Conservation (phyloP, 2,113 vertebrate genomes). For the Semnornis frantzii region DNA sequence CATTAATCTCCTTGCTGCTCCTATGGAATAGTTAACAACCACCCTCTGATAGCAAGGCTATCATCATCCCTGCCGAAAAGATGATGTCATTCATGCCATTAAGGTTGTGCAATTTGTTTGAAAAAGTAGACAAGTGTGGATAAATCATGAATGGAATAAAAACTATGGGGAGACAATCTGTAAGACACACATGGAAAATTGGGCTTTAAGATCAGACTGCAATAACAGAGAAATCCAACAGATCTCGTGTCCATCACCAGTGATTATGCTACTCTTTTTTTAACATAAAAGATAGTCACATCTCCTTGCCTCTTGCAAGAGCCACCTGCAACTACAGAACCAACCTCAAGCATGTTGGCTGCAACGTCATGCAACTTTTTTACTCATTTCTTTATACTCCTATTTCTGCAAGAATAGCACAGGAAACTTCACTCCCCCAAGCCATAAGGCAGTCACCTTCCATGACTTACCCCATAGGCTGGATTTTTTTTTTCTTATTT, state of each 20-base stretch:
- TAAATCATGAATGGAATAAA: neutral
- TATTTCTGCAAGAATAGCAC: neutral
- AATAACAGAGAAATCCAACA: neutral
- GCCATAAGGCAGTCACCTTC: neutral
- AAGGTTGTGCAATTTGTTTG: neutral
- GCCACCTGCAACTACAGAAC: neutral
- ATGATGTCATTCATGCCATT: too few relatives aligned
- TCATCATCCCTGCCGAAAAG: neutral
- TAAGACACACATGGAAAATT: fast-evolving
- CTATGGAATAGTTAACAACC: fast-evolving
- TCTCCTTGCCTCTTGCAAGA: fast-evolving
- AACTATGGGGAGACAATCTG: neutral
- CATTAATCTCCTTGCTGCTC: fast-evolving
- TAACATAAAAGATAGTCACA: neutral
- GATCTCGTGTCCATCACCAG: neutral
- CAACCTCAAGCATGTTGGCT: fast-evolving
- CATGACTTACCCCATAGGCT: neutral
- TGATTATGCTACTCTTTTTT: neutral
- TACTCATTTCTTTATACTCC: neutral
- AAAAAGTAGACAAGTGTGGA: neutral
- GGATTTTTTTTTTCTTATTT: neutral
- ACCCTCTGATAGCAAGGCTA: fast-evolving
- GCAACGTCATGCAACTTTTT: neutral
- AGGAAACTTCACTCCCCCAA: neutral
- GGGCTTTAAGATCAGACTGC: neutral